Conservation (phyloP, 1,140 invertebrate species). For the Dysdera silvatica region DNA sequence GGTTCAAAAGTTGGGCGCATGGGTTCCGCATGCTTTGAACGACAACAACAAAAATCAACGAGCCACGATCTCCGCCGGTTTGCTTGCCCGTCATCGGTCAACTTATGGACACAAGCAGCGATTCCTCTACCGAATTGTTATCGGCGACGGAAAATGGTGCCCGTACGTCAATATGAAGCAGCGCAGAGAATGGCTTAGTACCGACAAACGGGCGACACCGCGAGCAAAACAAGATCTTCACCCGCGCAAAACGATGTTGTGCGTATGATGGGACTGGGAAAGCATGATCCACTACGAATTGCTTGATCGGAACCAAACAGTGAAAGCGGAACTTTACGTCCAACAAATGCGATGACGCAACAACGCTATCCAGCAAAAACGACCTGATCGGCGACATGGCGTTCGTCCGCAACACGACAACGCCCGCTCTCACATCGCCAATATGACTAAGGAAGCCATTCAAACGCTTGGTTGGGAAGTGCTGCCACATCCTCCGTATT, state of each 20-base stretch:
- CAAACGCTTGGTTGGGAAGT: conserved; percentile 44
- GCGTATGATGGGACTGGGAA: conserved; percentile 25
- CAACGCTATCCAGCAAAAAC: conserved; percentile 9
- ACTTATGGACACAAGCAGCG: conserved; percentile 1
- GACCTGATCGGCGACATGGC: neutral
- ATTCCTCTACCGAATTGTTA: conserved; percentile 3
- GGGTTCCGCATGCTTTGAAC: neutral
- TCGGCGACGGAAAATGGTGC: neutral
- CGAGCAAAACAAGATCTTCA: conserved; percentile 3
- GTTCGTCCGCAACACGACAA: conserved; percentile 34
- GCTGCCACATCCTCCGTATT: conserved; percentile 47
- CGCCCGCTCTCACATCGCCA: conserved; percentile 31
- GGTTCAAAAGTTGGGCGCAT: conserved; percentile 5
- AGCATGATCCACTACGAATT: conserved; percentile 16
- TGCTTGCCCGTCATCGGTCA: conserved; percentile 1
- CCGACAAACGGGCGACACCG: neutral
- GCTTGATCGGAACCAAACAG: conserved; percentile 19
- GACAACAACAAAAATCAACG: neutral
- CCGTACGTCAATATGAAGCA: conserved; percentile 5
- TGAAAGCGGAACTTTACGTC: conserved; percentile 18
- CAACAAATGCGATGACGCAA: conserved; percentile 14
- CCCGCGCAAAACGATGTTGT: conserved; percentile 21
- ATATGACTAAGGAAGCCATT: conserved; percentile 32
- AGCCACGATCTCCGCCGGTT: neutral
- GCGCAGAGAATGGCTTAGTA: conserved; percentile 11